Evolutionary conservation across 2,888 invertebrate genomes (phyloP), one percentile per base, ranked within the genome.

Genomic region (Coenonympha arcania): DNA sequence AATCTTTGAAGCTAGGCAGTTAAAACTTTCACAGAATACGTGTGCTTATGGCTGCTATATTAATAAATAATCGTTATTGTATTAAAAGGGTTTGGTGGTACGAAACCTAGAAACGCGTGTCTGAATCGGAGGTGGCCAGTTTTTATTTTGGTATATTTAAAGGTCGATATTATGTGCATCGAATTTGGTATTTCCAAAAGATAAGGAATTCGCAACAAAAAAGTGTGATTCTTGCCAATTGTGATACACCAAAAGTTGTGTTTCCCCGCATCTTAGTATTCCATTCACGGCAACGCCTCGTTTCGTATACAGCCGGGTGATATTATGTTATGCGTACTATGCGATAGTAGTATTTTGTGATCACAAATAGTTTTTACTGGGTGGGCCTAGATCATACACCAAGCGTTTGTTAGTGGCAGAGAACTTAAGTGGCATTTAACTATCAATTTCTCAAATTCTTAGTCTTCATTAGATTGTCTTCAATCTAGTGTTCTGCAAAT

Each of bases 181-280:
- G 15, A 26, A 30, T 24, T 11, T 36, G 52, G 52, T 50, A 48
- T 50, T 52, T 30, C 50, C 57, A 45, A 50, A 48, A 48, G 22
- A 24, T 44, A 28, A 37, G 6, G 50, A 46, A 45, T 55, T 55
- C 26, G 46, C 33, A 43, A 47, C 45, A 52, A 50, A 62, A 68
- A 69, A 74, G 69, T 68, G 70, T 66, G 66, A 68, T 67, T 60
- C 60, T 64, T 48, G 50, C 42, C 53, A 47, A n/a, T n/a, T n/a
- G n/a, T n/a, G n/a, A n/a, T 50, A 54, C 43, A 57, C 55, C 50
- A 54, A 61, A 63, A 57, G 58, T 69, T 70, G 82, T 82, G 69
- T 76, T 81, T 80, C 66, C 80, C 79, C 70, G 60, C 63, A 52
- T 57, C 76, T 82, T 69, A 66, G 75, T 80, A 84, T 83, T 75